Percentiles rank a stretch among this genome's conserved stretches.
Conservation (phyloP, 1,140 invertebrate species). For the Cotesia typhae region DNA sequence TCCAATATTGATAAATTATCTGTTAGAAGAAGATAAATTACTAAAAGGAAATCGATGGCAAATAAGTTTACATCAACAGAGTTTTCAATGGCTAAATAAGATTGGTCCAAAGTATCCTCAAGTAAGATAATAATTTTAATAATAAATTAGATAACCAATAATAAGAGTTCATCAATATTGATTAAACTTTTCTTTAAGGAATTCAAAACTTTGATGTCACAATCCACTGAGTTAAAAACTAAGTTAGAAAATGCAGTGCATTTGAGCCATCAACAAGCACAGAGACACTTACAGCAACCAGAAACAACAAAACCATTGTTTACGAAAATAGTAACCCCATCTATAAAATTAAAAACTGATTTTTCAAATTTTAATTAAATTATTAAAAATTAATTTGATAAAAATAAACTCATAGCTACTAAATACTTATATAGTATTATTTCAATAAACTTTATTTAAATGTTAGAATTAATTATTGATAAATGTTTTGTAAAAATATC, state of each 20-base stretch:
- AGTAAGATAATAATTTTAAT: slow-evolving; percentile 60
- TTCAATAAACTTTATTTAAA: slow-evolving; percentile 27
- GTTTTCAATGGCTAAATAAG: slow-evolving; percentile 87
- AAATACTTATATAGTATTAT: slow-evolving; percentile 20
- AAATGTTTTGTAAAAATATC: neutral
- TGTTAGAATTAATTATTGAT: slow-evolving; percentile 3
- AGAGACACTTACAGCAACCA: slow-evolving; percentile 57
- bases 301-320: slow-evolving; percentile 66
- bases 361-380: slow-evolving; percentile 89
- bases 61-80: slow-evolving; percentile 82
- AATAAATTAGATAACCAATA: neutral
- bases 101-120: slow-evolving; percentile 91
- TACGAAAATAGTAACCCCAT: slow-evolving; percentile 69
- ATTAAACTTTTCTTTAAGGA: slow-evolving; percentile 69
- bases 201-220: slow-evolving; percentile 89
- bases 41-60: slow-evolving; percentile 72
- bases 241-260: slow-evolving; percentile 88
- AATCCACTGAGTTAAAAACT: slow-evolving; percentile 78
- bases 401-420: slow-evolving; percentile 7
- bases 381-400: neutral
- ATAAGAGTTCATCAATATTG: neutral
- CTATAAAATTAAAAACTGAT: slow-evolving; percentile 95
- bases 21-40: slow-evolving; percentile 76
- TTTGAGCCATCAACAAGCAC: slow-evolving; percentile 72
- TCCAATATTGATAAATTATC: slow-evolving; percentile 86